Percentiles rank a stretch among this genome's conserved stretches.
Evolutionary conservation across 2,888 invertebrate genomes (phyloP).

Genomic region (Artemia sinica): DNA sequence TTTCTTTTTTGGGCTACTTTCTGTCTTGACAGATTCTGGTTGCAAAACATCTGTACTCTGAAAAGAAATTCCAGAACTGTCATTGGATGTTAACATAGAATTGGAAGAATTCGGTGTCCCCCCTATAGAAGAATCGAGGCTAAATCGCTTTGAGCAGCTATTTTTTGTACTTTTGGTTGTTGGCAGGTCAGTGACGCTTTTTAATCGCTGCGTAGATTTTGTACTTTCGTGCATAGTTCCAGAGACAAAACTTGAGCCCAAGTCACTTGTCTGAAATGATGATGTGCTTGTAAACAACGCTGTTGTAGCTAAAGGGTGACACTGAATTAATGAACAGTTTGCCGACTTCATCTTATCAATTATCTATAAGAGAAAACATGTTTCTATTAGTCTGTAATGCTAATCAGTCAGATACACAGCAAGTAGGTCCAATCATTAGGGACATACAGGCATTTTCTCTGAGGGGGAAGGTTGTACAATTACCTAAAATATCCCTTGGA

Average conservation of each 20-base stretch:
- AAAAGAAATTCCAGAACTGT: not conserved
- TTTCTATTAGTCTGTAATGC: no score
- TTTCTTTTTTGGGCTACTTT: constrained; percentile 2
- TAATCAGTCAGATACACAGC: no score
- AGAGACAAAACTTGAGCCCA: not conserved
- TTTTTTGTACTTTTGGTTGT: not conserved
- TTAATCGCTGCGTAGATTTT: not conserved
- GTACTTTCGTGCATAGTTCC: not conserved
- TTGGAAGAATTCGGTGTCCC: not conserved
- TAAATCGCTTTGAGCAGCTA: not conserved
- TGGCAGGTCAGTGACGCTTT: not conserved
- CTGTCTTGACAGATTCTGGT: not conserved
- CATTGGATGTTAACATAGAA: not conserved
- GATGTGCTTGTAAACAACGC: not conserved
- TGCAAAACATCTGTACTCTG: not conserved
- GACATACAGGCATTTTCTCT: no score
- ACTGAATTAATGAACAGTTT: not conserved
- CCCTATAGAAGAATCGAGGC: not conserved
- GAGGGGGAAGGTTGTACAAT: no score
- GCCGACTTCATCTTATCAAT: constrained; percentile 12
- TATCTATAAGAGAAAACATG: not conserved
- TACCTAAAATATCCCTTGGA: no score
- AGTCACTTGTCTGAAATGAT: not conserved
- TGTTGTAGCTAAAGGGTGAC: not conserved
- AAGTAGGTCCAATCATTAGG: no score